Base-by-base conservation (phyloP, 2,888 invertebrate species). In the Harmothoe impar region DNA sequence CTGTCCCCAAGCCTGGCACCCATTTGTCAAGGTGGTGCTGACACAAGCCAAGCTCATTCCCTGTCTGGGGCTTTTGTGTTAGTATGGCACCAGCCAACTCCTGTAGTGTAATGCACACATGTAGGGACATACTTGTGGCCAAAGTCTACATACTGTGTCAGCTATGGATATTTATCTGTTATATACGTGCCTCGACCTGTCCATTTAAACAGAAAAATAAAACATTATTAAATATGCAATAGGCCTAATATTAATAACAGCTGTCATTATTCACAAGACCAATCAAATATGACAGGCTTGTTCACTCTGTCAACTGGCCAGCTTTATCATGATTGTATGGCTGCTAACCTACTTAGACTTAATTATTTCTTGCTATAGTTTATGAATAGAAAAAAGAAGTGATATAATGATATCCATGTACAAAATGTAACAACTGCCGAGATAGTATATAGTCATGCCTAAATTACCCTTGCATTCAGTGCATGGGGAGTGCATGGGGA, bases 11-110 rank as follows among this genome's bases (percentile, higher is more conserved):
- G 23, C 20, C n/a, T n/a, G 62, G 62, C 62, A 62, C n/a, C 20
- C n/a, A 62, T 62, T 62, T 62, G 20, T 62, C 62, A n/a, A 3
- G 3, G 3, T n/a, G 20, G 62, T 62, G n/a, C 23, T 20, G 62
- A 62, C 62, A 20, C 62, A 3, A n/a, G 62, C 62, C 62, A 62
- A 62, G n/a, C 62, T 62, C 62, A 62, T 62, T 62, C 62, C 62
- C 20, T 62, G 62, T n/a, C 62, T 62, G 62, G 20, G 23, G 20
- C 7, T 62, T 62, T 62, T 20, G 20, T 62, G 62, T 62, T 20
- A 3, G n/a, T 62, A n/a, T 62, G 62, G n/a, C 1, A 62, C n/a
- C 23, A n/a, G 62, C 62, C n/a, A 62, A 20, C 7, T n/a, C n/a
- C 62, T 62, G n/a, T 5, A 62, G 12, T 20, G 15, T 62, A n/a